Percentiles rank a stretch among this genome's conserved stretches.
These are phyloP conservation scores for Pardosa pseudoannulata DNA, from an alignment of 2,888 invertebrate species.

Conservation along the genomic window DNA sequence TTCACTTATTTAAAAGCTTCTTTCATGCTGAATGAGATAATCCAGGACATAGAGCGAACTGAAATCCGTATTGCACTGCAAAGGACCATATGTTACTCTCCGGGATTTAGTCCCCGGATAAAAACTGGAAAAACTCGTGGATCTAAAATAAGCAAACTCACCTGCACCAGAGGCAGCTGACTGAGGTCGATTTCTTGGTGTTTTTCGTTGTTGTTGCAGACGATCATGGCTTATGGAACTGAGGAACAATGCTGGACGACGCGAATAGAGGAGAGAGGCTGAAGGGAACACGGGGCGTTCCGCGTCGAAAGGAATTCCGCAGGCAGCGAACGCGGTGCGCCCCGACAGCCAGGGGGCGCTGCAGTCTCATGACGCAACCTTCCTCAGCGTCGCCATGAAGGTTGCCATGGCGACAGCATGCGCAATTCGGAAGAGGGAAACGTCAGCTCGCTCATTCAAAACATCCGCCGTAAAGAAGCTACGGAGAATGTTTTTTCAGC, in stretches of 20 bases:
- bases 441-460: constrained; percentile 59
- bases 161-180: constrained; percentile 67
- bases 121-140: neutral
- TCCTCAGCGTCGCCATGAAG: constrained; percentile 27
- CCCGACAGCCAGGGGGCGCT: constrained; percentile 23
- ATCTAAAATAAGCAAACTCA: neutral
- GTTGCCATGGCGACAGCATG: constrained; percentile 46
- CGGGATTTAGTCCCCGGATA: neutral
- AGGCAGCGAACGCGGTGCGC: constrained; percentile 31
- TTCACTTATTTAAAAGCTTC: no score
- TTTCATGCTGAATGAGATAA: no score
- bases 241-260: neutral
- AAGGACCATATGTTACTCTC: constrained; percentile 53
- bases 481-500: neutral
- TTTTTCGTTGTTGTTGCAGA: constrained; percentile 46
- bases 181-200: constrained; percentile 45
- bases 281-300: constrained; percentile 67
- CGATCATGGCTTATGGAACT: constrained; percentile 46
- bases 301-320: constrained; percentile 57
- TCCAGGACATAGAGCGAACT: no score
- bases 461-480: constrained; percentile 25
- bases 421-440: constrained; percentile 24
- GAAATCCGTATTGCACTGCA: neutral
- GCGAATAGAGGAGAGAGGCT: neutral
- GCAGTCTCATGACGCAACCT: constrained; percentile 52